Conservation (phyloP, 2,888 invertebrate species). For the Acanthosoma haemorrhoidale region DNA sequence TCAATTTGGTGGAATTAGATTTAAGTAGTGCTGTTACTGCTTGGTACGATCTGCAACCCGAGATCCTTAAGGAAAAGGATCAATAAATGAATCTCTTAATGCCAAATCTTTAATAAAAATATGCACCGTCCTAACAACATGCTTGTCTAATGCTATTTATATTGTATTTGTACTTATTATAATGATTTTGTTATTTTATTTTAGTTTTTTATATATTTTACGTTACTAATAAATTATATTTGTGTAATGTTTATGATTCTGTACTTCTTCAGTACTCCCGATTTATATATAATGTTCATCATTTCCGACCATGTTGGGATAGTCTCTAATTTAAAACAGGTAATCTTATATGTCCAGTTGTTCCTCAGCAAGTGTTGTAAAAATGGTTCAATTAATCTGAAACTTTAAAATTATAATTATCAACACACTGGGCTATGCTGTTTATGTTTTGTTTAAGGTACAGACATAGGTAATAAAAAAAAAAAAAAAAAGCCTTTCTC, state of each 20-base stretch:
- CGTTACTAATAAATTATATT: constrained; percentile 12
- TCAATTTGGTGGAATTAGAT: constrained; percentile 62
- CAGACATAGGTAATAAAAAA: too few species aligned
- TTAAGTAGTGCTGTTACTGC: constrained; percentile 62
- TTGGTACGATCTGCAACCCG: constrained; percentile 68
- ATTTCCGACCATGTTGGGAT: too few species aligned
- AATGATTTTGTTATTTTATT: neutral
- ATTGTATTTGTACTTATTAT: constrained; percentile 4
- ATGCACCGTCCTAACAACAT: constrained; percentile 24
- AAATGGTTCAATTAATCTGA: too few species aligned
- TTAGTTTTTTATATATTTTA: constrained; percentile 5
- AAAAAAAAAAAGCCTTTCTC: too few species aligned
- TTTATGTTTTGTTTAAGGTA: too few species aligned
- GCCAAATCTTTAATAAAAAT: neutral
- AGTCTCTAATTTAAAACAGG: too few species aligned
- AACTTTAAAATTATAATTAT: too few species aligned
- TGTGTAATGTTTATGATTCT: neutral
- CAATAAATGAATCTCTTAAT: neutral
- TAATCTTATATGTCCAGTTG: too few species aligned
- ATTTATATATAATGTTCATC: too few species aligned
- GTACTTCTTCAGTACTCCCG: neutral
- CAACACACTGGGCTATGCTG: too few species aligned
- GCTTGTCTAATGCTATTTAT: constrained; percentile 1
- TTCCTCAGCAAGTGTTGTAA: too few species aligned
- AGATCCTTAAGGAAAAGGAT: constrained; percentile 43